Percentiles rank a stretch among this genome's conserved stretches.
Conservation (phyloP, 2,888 invertebrate genomes). For the Machimus rusticus region DNA sequence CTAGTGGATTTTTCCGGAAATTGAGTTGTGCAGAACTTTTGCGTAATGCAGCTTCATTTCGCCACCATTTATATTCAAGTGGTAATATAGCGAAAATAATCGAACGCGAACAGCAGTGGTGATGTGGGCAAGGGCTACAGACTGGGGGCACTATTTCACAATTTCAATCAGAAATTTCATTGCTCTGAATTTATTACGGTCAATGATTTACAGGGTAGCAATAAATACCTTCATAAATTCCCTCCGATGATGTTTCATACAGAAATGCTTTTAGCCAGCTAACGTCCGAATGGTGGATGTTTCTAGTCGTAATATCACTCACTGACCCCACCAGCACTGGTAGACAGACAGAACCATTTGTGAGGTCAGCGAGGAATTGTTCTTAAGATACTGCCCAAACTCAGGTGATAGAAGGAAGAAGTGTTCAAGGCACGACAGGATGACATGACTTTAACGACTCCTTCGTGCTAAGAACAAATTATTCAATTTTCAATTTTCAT, state of each 20-base stretch:
- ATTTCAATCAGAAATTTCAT: conserved; percentile 45
- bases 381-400: background rate
- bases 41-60: conserved; percentile 1
- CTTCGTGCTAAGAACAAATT: background rate
- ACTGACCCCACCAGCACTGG: background rate
- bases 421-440: background rate
- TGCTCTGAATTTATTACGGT: conserved; percentile 41
- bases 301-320: conserved; percentile 13
- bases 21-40: conserved; percentile 15
- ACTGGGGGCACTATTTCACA: conserved; percentile 34
- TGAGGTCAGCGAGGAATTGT: background rate
- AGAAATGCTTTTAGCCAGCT: conserved; percentile 12
- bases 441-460: background rate
- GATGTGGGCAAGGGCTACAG: background rate
- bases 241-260: conserved; percentile 28
- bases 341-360: background rate
- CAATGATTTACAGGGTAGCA: conserved; percentile 42
- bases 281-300: background rate
- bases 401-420: background rate
- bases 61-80: conserved; percentile 14
- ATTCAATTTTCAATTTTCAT: background rate
- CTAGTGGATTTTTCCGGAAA: conserved; percentile 9
- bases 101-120: background rate
- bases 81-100: conserved; percentile 22
- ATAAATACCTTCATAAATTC: conserved; percentile 45